Evolutionary conservation across 2,797 vertebrate species (phyloP).

Genomic region (Lophius americanus): DNA sequence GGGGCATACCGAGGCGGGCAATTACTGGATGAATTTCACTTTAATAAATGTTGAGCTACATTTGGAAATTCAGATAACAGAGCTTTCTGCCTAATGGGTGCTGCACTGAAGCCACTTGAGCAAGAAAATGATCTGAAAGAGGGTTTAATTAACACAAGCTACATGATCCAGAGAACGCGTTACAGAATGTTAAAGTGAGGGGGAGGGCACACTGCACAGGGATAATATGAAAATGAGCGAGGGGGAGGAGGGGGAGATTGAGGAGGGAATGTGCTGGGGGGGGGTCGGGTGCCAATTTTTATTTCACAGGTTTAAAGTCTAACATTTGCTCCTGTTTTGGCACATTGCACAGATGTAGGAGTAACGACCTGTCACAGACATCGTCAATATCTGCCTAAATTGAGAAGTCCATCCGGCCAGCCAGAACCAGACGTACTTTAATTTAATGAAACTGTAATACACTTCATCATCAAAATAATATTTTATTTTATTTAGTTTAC

Average conservation of each 20-base stretch:
- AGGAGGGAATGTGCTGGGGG: not conserved
- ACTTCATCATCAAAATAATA: not conserved
- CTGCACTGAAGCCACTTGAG: constrained; percentile 91
- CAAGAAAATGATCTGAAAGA: constrained; percentile 92
- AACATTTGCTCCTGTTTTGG: constrained; percentile 50
- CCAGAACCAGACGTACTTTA: not conserved
- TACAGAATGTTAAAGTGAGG: constrained; percentile 75
- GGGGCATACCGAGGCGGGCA: constrained; percentile 87
- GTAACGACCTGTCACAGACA: constrained; percentile 37
- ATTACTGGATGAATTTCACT: constrained; percentile 97
- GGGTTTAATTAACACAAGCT: constrained; percentile 93
- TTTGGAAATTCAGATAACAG: constrained; percentile 95
- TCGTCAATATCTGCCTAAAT: constrained; percentile 8
- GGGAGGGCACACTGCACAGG: constrained; percentile 65
- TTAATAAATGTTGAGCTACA: constrained; percentile 95
- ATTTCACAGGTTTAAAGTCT: constrained; percentile 68
- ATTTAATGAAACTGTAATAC: not conserved
- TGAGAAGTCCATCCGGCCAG: not conserved
- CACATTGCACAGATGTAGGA: constrained; percentile 31
- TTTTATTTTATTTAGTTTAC: not conserved
- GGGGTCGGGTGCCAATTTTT: constrained; percentile 64
- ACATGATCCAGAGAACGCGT: constrained; percentile 85
- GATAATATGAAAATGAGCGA: constrained; percentile 76
- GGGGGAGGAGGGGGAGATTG: constrained; percentile 49
- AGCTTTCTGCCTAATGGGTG: constrained; percentile 87